Evolutionary conservation across 2,888 invertebrate genomes (phyloP).

Genomic region (Cetonia aurata): DNA sequence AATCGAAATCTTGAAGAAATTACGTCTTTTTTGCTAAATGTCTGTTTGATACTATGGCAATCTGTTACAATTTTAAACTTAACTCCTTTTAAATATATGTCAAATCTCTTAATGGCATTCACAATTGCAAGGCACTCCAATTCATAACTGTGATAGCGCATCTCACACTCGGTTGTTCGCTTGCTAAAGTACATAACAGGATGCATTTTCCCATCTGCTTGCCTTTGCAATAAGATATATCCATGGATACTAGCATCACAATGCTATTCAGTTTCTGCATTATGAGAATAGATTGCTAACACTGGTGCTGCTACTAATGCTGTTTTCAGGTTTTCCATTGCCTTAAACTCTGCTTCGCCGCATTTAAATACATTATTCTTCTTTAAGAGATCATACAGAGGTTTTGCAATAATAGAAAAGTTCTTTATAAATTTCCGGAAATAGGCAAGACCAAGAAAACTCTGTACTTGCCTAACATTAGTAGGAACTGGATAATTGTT

Average conservation of each 20-base stretch:
- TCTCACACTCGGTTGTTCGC: slow-evolving; percentile 11
- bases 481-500: slow-evolving; percentile 51
- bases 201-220: slow-evolving; percentile 42
- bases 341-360: slow-evolving; percentile 47
- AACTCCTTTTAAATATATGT: slow-evolving; percentile 54
- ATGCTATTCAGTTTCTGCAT: slow-evolving; percentile 59
- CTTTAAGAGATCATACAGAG: slow-evolving; percentile 54
- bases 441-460: slow-evolving; percentile 56
- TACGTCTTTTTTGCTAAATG: slow-evolving; percentile 45
- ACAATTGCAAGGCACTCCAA: slow-evolving; percentile 49
- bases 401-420: slow-evolving; percentile 53
- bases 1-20: slow-evolving; percentile 40
- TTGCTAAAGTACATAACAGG: slow-evolving; percentile 38
- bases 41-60: slow-evolving; percentile 26
- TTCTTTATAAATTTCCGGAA: slow-evolving; percentile 54
- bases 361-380: slow-evolving; percentile 53
- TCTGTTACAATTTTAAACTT: too few species aligned
- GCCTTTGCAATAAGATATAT: slow-evolving; percentile 58
- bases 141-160: slow-evolving; percentile 24
- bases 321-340: slow-evolving; percentile 51
- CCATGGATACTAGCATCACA: slow-evolving; percentile 59
- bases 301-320: slow-evolving; percentile 52
- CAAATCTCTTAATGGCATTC: slow-evolving; percentile 54
- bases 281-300: slow-evolving; percentile 56
- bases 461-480: slow-evolving; percentile 49